Conservation (phyloP, 2,888 invertebrate species). For the Tolmerus cingulatus region DNA sequence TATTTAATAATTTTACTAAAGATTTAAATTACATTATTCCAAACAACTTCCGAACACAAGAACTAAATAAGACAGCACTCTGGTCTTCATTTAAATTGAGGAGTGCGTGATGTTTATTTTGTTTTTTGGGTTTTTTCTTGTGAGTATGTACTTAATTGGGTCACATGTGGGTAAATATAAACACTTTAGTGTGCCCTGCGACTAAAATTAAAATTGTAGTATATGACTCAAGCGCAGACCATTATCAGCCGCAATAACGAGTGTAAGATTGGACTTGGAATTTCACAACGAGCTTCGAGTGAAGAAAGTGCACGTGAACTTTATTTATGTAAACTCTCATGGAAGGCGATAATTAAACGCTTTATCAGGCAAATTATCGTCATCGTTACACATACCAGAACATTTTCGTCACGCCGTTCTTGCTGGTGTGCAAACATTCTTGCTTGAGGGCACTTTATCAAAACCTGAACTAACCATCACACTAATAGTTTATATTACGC, state of each 20-base stretch:
- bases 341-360: neutral
- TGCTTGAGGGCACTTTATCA: neutral
- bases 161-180: neutral
- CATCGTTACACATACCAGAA: neutral
- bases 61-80: neutral
- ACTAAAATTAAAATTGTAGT: neutral
- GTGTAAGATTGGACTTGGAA: neutral
- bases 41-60: neutral
- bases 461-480: neutral
- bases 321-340: neutral
- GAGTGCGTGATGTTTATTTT: neutral
- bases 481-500: neutral
- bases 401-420: neutral
- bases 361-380: neutral
- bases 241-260: neutral
- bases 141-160: neutral
- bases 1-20: neutral
- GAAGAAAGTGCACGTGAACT: neutral
- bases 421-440: neutral
- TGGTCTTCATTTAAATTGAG: neutral
- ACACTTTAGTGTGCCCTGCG: neutral
- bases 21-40: neutral
- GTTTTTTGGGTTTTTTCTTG: neutral
- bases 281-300: neutral
- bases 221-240: neutral